A percentile compares a stretch with the other conserved stretches of the same genome.
phyloP scores from a whole-genome alignment of 92 coral and sea anemone species.

The Siderastrea radians region DNA sequence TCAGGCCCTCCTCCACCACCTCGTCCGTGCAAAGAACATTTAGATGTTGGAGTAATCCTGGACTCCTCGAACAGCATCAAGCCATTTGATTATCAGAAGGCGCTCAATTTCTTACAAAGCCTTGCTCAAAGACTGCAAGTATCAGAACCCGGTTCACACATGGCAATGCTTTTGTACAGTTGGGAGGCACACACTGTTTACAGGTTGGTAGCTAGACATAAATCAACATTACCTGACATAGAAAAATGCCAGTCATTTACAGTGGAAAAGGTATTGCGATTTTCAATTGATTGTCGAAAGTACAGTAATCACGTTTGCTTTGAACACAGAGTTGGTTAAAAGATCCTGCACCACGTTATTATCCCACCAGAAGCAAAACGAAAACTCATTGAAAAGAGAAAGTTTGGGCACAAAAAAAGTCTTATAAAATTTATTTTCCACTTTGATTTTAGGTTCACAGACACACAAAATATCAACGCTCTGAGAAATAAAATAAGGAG shows the following conservation, averaged over 20 bases:
- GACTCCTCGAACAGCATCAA: slow-evolving; percentile 13
- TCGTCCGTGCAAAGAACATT: not conserved
- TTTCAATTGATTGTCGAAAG: no score
- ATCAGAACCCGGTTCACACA: slow-evolving; percentile 24
- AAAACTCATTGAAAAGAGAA: no score
- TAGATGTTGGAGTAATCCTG: slow-evolving; percentile 11
- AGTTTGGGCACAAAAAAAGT: no score
- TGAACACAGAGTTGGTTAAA: no score
- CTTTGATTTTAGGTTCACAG: slow-evolving; percentile 13
- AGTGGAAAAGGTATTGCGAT: no score
- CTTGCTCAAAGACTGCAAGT: slow-evolving; percentile 12
- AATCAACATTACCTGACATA: no score
- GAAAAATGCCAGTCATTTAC: no score
- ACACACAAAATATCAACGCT: not conserved
- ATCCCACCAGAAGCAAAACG: no score
- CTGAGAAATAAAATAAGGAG: not conserved
- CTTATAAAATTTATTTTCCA: not conserved
- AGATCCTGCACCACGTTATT: no score
- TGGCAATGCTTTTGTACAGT: slow-evolving; percentile 30
- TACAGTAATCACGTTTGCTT: no score
- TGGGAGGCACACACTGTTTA: slow-evolving; percentile 16
- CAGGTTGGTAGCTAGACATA: not conserved
- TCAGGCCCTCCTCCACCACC: slow-evolving; percentile 8
- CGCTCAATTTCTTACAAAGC: not conserved
- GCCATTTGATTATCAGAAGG: not conserved